Percentiles rank a stretch among this genome's conserved stretches.
Conservation (phyloP, 2,113 vertebrate species). For the Lonchura striata region DNA sequence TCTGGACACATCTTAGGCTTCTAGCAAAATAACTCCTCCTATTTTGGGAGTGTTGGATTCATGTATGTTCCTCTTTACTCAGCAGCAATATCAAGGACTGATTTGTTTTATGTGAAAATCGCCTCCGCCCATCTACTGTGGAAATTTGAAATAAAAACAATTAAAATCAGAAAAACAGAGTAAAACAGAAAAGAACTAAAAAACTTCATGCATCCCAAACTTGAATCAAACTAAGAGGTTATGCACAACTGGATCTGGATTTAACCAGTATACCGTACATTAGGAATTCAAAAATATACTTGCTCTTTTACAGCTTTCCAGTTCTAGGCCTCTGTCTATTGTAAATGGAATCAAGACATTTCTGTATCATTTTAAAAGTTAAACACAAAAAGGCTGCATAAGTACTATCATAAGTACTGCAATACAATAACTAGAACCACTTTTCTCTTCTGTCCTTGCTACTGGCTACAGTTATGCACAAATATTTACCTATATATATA, state of each 20-base stretch:
- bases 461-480: background rate
- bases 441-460: background rate
- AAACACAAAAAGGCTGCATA: background rate
- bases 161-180: background rate
- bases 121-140: background rate
- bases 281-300: background rate
- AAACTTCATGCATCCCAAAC: background rate
- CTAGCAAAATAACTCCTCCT: background rate
- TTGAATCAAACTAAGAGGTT: background rate
- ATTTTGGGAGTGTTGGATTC: background rate
- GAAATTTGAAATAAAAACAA: background rate
- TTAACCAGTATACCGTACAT: background rate
- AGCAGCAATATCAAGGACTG: background rate
- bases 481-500: background rate
- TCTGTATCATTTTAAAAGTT: background rate
- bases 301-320: background rate
- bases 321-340: background rate
- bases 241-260: background rate
- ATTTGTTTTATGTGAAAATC: background rate
- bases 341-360: background rate
- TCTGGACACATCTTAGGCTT: background rate
- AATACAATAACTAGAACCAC: background rate
- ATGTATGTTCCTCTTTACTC: background rate
- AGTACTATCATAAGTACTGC: background rate
- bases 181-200: background rate